A percentile compares a stretch with the other conserved stretches of the same genome.
Conservation (phyloP, 2,797 vertebrate genomes). For the Sebastes elongatus region DNA sequence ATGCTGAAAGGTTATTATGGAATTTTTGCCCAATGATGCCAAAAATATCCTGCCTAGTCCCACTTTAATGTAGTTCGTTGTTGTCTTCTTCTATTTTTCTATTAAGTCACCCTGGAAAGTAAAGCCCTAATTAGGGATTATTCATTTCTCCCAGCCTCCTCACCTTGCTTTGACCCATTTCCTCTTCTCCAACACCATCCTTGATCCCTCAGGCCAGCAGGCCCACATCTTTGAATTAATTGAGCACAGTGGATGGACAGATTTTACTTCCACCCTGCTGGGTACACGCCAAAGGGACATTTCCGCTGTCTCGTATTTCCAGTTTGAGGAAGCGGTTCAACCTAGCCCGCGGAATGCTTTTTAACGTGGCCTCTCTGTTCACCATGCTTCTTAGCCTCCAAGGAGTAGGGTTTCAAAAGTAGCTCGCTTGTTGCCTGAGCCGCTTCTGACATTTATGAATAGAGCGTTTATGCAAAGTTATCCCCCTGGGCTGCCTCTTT, state of each 20-base stretch:
- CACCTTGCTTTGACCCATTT: slow-evolving; percentile 48
- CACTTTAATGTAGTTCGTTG: not conserved
- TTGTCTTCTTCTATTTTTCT: slow-evolving; percentile 19
- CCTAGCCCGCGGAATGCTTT: slow-evolving; percentile 30
- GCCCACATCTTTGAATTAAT: slow-evolving; percentile 33
- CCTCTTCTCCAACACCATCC: not conserved
- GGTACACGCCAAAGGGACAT: slow-evolving; percentile 38
- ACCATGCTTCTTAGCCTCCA: slow-evolving; percentile 26
- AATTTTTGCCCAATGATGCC: too few species aligned
- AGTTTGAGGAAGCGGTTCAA: slow-evolving; percentile 19
- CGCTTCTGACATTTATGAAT: slow-evolving; percentile 54
- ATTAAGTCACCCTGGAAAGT: slow-evolving; percentile 1
- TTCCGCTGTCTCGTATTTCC: slow-evolving; percentile 46
- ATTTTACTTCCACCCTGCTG: slow-evolving; percentile 32
- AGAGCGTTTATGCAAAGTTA: slow-evolving; percentile 48
- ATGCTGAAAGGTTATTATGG: too few species aligned
- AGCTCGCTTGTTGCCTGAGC: slow-evolving; percentile 15
- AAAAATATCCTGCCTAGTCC: too few species aligned
- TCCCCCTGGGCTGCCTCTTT: slow-evolving; percentile 22
- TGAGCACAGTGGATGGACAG: slow-evolving; percentile 19
- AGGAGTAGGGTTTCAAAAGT: slow-evolving; percentile 50
- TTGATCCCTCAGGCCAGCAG: slow-evolving; percentile 14
- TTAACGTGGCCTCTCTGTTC: slow-evolving; percentile 36
- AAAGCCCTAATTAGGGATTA: slow-evolving; percentile 13
- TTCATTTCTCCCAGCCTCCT: slow-evolving; percentile 10